These are phyloP conservation scores for Bemisia tabaci DNA, from an alignment of 1,140 invertebrate genomes.

Conservation along the genomic window DNA sequence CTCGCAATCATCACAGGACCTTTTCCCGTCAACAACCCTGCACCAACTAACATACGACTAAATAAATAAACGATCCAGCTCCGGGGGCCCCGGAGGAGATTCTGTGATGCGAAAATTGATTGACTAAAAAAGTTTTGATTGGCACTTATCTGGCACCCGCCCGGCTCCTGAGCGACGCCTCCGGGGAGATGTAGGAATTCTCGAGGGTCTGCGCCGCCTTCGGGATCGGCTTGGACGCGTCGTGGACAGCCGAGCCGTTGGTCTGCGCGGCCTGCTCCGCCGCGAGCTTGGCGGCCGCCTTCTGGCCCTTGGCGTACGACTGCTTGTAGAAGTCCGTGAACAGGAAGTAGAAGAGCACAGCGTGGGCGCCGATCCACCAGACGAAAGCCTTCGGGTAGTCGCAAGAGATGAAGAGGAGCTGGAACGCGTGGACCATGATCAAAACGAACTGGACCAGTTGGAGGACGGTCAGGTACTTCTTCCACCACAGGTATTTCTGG, in stretches of 20 bases:
- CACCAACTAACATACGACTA: no score
- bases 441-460: conserved; percentile 82
- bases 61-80: no score
- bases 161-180: neutral
- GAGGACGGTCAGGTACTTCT: conserved; percentile 73
- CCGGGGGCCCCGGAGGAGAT: neutral
- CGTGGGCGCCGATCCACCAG: conserved; percentile 81
- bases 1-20: no score
- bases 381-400: conserved; percentile 77
- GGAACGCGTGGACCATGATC: conserved; percentile 79
- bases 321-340: conserved; percentile 88
- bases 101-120: neutral
- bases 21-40: no score
- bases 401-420: conserved; percentile 82
- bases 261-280: no score
- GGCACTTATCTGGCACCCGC: neutral
- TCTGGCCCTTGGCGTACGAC: conserved; percentile 41
- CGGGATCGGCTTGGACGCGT: neutral
- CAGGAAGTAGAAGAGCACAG: conserved; percentile 82
- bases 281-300: conserved; percentile 9
- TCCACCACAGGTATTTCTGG: conserved; percentile 83
- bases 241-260: neutral
- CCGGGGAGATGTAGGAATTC: neutral
- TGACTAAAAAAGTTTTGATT: neutral
- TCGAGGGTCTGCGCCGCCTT: neutral